These are phyloP conservation scores for Schlechtendalia chinensis DNA, from an alignment of 1,140 invertebrate species.

Conservation along the genomic window DNA sequence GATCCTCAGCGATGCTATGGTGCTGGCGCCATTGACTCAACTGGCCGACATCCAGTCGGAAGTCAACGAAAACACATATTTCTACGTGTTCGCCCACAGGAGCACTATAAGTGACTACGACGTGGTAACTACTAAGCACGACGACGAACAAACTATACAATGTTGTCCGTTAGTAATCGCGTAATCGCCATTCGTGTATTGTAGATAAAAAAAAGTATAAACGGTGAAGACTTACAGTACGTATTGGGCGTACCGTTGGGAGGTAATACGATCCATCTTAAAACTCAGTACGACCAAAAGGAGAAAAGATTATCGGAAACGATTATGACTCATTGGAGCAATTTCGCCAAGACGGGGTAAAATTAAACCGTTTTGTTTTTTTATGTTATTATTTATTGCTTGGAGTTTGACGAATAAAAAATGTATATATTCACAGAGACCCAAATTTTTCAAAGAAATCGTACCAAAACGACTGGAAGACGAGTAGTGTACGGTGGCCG, in stretches of 20 bases:
- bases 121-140: constrained; percentile 62
- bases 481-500: constrained; percentile 75
- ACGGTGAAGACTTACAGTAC: constrained; percentile 89
- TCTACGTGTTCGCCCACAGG: constrained; percentile 86
- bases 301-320: constrained; percentile 78
- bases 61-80: constrained; percentile 74
- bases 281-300: constrained; percentile 68
- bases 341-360: constrained; percentile 84
- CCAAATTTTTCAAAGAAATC: constrained; percentile 66
- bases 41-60: constrained; percentile 51
- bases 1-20: constrained; percentile 81
- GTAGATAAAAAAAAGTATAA: constrained; percentile 60
- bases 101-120: constrained; percentile 71
- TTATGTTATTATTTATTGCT: no score
- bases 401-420: no score
- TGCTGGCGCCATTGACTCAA: constrained; percentile 70
- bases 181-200: not conserved
- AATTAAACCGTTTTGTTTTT: constrained; percentile 44
- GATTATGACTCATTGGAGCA: constrained; percentile 83
- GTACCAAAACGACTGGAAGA: constrained; percentile 63
- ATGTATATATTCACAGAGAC: constrained; percentile 63
- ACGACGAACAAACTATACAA: not conserved
- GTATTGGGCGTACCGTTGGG: constrained; percentile 86
- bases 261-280: constrained; percentile 70
- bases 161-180: not conserved